These are phyloP conservation scores for Pollenia labialis DNA, from an alignment of 2,888 invertebrate species.

Conservation along the genomic window DNA sequence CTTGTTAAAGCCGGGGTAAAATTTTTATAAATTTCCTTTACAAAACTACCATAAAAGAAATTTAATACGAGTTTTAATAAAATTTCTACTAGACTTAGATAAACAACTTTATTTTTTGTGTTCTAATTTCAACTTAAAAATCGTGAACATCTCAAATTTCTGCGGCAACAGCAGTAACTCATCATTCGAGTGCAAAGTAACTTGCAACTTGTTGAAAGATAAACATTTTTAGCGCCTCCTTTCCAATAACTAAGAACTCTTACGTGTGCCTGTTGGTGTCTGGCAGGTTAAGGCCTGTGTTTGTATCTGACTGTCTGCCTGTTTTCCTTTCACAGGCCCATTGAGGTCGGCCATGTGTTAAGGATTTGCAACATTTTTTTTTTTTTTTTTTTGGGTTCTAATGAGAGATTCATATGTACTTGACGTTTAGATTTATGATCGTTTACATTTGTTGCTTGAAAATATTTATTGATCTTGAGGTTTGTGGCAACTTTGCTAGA, in stretches of 20 bases:
- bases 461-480: constrained; percentile 13
- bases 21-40: constrained; percentile 52
- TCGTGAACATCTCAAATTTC: constrained; percentile 66
- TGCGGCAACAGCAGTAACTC: constrained; percentile 23
- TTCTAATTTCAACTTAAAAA: constrained; percentile 38
- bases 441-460: constrained; percentile 48
- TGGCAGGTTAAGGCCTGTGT: background rate
- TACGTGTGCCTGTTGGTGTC: background rate
- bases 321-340: constrained; percentile 56
- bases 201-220: constrained; percentile 53
- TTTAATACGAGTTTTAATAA: constrained; percentile 67
- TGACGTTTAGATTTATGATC: constrained; percentile 36
- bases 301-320: background rate
- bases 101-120: constrained; percentile 43
- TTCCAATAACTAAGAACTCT: background rate
- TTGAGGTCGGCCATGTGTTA: constrained; percentile 57
- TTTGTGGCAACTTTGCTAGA: background rate
- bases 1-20: constrained; percentile 8
- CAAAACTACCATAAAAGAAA: constrained; percentile 55
- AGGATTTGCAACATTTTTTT: constrained; percentile 64
- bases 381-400: background rate
- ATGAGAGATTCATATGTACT: background rate
- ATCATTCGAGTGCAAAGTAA: constrained; percentile 6
- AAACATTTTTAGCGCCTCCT: constrained; percentile 53
- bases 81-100: constrained; percentile 54